Evolutionary conservation across 2,797 vertebrate species (phyloP).

Genomic region (Avahi laniger): DNA sequence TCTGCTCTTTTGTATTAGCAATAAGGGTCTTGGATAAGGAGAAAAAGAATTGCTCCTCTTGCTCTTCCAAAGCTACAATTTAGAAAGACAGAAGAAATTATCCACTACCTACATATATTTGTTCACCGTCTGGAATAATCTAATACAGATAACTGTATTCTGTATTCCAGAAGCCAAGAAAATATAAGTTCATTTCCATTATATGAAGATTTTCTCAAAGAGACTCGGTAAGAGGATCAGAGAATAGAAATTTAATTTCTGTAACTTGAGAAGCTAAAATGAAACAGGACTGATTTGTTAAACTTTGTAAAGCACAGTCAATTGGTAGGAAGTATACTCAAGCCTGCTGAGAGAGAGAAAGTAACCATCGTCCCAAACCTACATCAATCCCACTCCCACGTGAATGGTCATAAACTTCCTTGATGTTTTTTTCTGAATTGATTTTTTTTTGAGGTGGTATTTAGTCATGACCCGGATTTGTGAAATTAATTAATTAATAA

Average conservation of each 20-base stretch:
- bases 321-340: neutral
- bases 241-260: neutral
- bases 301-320: neutral
- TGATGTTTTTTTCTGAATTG: neutral
- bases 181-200: neutral
- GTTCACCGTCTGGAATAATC: neutral
- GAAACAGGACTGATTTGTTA: neutral
- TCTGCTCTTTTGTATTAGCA: neutral
- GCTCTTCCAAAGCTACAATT: neutral
- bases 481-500: neutral
- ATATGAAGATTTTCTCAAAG: neutral
- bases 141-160: neutral
- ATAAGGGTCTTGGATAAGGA: neutral
- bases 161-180: neutral
- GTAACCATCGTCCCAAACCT: neutral
- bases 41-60: neutral
- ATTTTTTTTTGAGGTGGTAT: too few species aligned
- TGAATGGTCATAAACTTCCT: neutral
- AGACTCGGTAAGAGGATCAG: neutral
- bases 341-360: neutral
- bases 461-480: neutral
- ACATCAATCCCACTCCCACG: fast-evolving
- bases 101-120: neutral
- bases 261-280: neutral
- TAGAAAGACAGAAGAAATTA: neutral